Percentiles rank a stretch among this genome's conserved stretches.
Conservation (phyloP, 1,140 invertebrate genomes). For the Trinorchestia longiramus region DNA sequence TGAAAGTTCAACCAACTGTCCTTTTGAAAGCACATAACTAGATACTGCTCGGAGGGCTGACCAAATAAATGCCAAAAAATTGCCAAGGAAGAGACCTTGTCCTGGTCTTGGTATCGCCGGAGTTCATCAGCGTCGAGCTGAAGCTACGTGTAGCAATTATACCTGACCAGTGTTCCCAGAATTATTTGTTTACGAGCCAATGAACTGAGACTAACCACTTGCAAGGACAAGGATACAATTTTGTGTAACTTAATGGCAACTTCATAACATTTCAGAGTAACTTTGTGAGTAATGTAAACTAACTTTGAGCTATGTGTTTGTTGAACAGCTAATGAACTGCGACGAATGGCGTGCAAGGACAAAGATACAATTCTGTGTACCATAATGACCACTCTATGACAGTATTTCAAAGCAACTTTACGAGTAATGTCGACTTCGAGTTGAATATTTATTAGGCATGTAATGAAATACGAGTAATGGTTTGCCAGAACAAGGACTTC, state of each 20-base stretch:
- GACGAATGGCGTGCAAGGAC: neutral
- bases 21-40: constrained; percentile 15
- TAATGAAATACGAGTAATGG: too few relatives aligned
- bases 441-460: neutral
- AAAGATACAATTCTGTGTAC: neutral
- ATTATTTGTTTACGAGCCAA: constrained; percentile 35
- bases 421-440: neutral
- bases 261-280: neutral
- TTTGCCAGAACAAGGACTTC: neutral
- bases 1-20: constrained; percentile 47
- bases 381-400: neutral
- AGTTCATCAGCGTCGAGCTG: constrained; percentile 24
- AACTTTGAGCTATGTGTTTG: neutral
- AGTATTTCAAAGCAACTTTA: neutral
- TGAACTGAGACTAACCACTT: neutral
- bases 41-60: neutral
- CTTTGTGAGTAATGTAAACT: neutral
- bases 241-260: neutral
- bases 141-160: constrained; percentile 41
- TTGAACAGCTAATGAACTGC: neutral
- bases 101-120: constrained; percentile 4
- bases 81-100: neutral
- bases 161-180: neutral
- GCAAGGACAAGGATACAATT: constrained; percentile 45
- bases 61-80: constrained; percentile 47